Conservation (phyloP, 2,888 invertebrate species). For the Lasiommata megera region DNA sequence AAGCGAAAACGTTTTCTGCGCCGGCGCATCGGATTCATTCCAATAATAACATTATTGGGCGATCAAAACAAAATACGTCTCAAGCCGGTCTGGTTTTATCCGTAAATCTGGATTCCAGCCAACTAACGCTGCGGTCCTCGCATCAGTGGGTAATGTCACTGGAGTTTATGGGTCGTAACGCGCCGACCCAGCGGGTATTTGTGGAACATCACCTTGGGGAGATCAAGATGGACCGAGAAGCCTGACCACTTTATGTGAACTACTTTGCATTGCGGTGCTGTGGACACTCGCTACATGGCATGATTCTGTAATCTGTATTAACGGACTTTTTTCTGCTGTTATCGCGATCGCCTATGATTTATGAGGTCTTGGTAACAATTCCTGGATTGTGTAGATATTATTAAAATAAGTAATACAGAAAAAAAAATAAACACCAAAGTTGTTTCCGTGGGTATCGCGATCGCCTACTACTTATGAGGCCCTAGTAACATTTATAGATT, state of each 20-base stretch:
- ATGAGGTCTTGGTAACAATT: too few species aligned
- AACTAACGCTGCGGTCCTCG: conserved; percentile 18
- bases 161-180: conserved; percentile 24
- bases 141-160: conserved; percentile 22
- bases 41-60: conserved; percentile 33
- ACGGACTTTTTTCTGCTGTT: too few species aligned
- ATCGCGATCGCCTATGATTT: too few species aligned
- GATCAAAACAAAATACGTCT: conserved; percentile 46
- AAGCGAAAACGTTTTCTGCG: conserved; percentile 9
- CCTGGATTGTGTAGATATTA: too few species aligned
- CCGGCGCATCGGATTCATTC: conserved; percentile 25
- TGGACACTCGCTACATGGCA: too few species aligned
- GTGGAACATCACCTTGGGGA: conserved; percentile 12
- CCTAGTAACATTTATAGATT: too few species aligned
- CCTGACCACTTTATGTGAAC: not conserved
- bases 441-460: too few species aligned
- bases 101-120: conserved; percentile 33
- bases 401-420: too few species aligned
- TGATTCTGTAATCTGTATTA: too few species aligned
- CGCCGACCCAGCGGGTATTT: conserved; percentile 15
- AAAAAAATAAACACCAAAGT: too few species aligned
- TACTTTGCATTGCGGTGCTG: too few species aligned
- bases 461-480: too few species aligned
- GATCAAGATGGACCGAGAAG: not conserved
- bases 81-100: conserved; percentile 41